These are phyloP conservation scores for Malthinus seriepunctatus DNA, from an alignment of 2,888 invertebrate species.

Conservation along the genomic window DNA sequence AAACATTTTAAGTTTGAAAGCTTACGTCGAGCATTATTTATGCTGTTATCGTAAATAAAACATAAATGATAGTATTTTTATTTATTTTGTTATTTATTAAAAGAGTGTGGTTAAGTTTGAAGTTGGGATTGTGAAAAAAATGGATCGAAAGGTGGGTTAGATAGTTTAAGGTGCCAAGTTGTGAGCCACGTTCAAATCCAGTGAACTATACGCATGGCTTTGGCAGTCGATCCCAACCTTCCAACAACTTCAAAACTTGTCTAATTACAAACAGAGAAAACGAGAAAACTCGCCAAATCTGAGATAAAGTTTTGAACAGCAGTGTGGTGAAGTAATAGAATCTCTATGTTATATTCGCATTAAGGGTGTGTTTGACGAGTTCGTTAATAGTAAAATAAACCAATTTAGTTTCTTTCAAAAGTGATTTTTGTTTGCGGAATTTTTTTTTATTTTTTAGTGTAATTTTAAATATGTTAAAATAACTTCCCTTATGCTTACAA, in stretches of 20 bases:
- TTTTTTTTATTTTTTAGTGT: constrained; percentile 7
- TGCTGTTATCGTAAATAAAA: too few relatives aligned
- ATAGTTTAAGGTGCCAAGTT: constrained; percentile 13
- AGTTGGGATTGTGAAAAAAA: not conserved
- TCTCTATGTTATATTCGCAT: constrained; percentile 35
- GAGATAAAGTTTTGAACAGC: constrained; percentile 41
- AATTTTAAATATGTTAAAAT: constrained; percentile 24
- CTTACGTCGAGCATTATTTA: too few relatives aligned
- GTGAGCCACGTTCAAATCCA: constrained; percentile 20
- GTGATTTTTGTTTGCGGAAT: not conserved
- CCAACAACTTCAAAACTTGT: constrained; percentile 45
- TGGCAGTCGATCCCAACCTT: constrained; percentile 42
- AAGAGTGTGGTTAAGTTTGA: not conserved
- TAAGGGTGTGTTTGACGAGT: constrained; percentile 22
- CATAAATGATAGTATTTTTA: too few relatives aligned
- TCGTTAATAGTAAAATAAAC: constrained; percentile 11
- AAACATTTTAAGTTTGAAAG: too few relatives aligned
- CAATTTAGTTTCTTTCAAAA: constrained; percentile 10
- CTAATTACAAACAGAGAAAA: constrained; percentile 46
- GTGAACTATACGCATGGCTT: constrained; percentile 35
- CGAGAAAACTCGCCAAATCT: constrained; percentile 47
- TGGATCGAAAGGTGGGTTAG: not conserved
- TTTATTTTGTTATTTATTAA: not conserved
- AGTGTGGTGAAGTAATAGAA: constrained; percentile 40
- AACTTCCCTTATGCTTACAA: constrained; percentile 18